Conservation (phyloP, 92 coral and sea anemone species). For the Phenganax subtilis region DNA sequence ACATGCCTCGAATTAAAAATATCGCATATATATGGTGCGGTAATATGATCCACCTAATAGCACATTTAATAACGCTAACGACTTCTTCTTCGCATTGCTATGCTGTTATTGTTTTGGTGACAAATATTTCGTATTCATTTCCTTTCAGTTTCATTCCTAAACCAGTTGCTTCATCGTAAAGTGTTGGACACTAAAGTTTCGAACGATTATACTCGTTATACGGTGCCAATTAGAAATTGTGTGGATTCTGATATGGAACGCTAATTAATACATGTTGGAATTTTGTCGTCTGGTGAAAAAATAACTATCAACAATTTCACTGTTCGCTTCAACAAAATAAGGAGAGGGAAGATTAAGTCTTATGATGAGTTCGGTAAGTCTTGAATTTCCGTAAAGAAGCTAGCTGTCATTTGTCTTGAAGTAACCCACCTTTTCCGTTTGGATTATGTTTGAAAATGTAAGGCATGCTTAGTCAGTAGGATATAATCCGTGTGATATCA, state of each 20-base stretch:
- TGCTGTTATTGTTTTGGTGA: slow-evolving; percentile 25
- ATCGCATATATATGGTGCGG: background rate
- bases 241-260: slow-evolving; percentile 14
- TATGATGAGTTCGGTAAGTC: slow-evolving; percentile 41
- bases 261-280: slow-evolving; percentile 8
- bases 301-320: background rate
- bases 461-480: slow-evolving; percentile 1
- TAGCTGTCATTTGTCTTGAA: slow-evolving; percentile 31
- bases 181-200: background rate
- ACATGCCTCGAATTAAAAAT: slow-evolving; percentile 10
- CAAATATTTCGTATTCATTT: slow-evolving; percentile 6
- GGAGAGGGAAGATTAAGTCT: background rate
- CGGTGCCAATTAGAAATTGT: background rate
- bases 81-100: slow-evolving; percentile 1
- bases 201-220: background rate
- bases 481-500: background rate
- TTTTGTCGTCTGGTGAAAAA: background rate
- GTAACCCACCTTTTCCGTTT: slow-evolving; percentile 33
- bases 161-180: background rate
- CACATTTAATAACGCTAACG: slow-evolving; percentile 18
- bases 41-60: background rate
- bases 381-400: slow-evolving; percentile 9
- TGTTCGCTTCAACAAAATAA: background rate
- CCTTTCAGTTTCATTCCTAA: background rate
- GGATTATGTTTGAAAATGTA: slow-evolving; percentile 15